These are phyloP conservation scores for Plebejus anna DNA, from an alignment of 2,888 invertebrate genomes.

Conservation along the genomic window DNA sequence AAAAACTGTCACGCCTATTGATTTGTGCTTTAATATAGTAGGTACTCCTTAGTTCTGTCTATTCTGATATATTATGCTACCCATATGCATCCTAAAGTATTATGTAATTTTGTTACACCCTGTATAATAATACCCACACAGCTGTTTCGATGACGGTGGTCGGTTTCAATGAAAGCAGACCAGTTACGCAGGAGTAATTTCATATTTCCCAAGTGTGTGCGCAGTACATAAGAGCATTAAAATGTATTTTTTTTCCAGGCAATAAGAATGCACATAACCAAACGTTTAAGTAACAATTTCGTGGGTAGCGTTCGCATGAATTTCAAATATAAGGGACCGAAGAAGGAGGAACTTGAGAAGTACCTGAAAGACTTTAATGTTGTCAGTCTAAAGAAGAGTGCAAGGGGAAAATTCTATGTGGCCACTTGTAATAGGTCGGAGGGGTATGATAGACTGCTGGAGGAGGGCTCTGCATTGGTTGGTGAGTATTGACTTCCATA, in stretches of 20 bases:
- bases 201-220: too few species aligned
- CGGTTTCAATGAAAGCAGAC: too few species aligned
- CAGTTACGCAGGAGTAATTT: too few species aligned
- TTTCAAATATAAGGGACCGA: constrained; percentile 37
- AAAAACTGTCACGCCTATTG: too few species aligned
- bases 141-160: too few species aligned
- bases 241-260: constrained; percentile 40
- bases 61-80: too few species aligned
- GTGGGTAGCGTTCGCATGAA: constrained; percentile 43
- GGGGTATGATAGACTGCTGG: constrained; percentile 45
- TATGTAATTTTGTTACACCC: too few species aligned
- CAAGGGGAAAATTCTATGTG: constrained; percentile 39
- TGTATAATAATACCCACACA: too few species aligned
- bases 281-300: constrained; percentile 45
- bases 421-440: constrained; percentile 40
- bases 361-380: constrained; percentile 44
- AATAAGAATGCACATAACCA: constrained; percentile 43
- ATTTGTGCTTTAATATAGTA: too few species aligned
- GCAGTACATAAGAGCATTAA: too few species aligned
- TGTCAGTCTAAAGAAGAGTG: constrained; percentile 42
- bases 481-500: background rate
- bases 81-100: too few species aligned
- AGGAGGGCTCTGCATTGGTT: constrained; percentile 34
- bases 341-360: constrained; percentile 34
- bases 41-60: too few species aligned